Conservation (phyloP, 2,797 vertebrate species). For the Anas acuta region DNA sequence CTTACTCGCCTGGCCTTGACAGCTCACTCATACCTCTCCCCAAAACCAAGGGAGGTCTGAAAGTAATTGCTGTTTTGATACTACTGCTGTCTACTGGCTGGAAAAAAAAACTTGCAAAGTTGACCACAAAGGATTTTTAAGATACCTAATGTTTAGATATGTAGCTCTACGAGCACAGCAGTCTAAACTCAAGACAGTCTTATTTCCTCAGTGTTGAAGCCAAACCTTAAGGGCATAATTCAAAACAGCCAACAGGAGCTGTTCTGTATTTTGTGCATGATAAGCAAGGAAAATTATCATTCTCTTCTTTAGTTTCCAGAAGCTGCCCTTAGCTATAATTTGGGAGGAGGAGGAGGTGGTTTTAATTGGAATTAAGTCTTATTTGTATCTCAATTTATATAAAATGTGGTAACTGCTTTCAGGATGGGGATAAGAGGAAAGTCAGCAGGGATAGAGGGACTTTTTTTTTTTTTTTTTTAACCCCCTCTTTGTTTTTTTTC, state of each 20-base stretch:
- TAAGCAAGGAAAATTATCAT: constrained; percentile 15
- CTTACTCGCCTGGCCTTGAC: background rate
- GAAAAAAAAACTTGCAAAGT: constrained; percentile 15
- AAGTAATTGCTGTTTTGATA: constrained; percentile 14
- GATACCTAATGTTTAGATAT: constrained; percentile 30
- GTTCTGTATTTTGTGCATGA: constrained; percentile 26
- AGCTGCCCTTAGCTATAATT: constrained; percentile 1
- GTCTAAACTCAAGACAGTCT: background rate
- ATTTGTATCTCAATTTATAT: background rate
- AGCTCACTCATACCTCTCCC: background rate
- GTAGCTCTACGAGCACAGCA: background rate
- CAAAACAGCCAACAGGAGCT: background rate
- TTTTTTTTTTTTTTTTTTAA: background rate
- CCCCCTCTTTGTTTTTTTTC: background rate
- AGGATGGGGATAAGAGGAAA: background rate
- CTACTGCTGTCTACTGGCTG: background rate
- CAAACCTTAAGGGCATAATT: constrained; percentile 44
- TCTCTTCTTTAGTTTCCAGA: background rate
- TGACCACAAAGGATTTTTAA: constrained; percentile 25
- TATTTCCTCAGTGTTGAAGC: constrained; percentile 39
- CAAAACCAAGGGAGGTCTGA: background rate
- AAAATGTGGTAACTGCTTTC: background rate
- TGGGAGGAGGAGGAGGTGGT: background rate
- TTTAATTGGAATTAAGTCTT: constrained; percentile 4
- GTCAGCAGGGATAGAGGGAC: background rate